phyloP scores from a whole-genome alignment of 2,113 vertebrate genomes.

The Phalacrocorax pelagicus region DNA sequence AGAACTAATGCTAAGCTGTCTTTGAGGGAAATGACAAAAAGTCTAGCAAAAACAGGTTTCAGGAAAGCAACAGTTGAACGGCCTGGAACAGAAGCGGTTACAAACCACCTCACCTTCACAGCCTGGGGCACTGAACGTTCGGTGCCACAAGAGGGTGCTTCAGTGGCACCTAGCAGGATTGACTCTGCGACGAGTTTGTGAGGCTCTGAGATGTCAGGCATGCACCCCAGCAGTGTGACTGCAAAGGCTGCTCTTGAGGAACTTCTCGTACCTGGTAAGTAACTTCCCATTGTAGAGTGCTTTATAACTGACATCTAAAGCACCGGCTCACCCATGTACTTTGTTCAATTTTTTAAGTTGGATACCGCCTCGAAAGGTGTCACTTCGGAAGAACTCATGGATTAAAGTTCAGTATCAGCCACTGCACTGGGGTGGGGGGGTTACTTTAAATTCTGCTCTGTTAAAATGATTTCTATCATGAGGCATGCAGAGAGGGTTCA shows the following conservation, averaged over 20 bases:
- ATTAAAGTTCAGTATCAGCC: fast-evolving
- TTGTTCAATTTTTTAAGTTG: not conserved
- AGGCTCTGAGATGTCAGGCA: conserved; percentile 7
- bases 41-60: not conserved
- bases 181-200: not conserved
- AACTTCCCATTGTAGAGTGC: not conserved
- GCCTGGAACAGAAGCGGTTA: not conserved
- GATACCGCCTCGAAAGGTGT: not conserved
- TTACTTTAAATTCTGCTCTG: not conserved
- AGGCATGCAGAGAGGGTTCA: not conserved
- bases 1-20: not conserved
- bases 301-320: not conserved
- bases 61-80: not conserved
- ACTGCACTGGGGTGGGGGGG: not conserved
- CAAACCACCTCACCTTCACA: not conserved
- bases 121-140: not conserved
- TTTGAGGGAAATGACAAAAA: not conserved
- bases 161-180: not conserved
- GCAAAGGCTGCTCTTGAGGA: conserved; percentile 1
- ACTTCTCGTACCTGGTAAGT: conserved; percentile 42
- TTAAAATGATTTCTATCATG: not conserved
- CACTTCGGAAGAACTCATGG: fast-evolving
- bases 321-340: not conserved
- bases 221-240: not conserved
- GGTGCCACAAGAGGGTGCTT: conserved; percentile 59